Evolutionary conservation across 92 coral and sea anemone species (phyloP).

Genomic region (Siderastrea siderea): DNA sequence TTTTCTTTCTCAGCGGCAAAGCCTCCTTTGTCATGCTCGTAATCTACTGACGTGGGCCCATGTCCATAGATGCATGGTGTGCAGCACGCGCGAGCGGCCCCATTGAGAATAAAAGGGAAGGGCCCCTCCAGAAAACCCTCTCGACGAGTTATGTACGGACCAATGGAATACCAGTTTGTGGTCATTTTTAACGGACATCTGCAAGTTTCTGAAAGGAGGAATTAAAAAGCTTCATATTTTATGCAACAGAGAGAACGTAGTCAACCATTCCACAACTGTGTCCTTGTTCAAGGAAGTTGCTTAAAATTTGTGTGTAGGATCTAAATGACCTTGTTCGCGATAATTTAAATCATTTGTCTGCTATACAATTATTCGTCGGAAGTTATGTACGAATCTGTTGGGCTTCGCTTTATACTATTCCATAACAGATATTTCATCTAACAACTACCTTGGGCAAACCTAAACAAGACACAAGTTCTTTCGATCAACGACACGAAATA

Average conservation of each 20-base stretch:
- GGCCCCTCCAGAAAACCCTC: slow-evolving; percentile 58
- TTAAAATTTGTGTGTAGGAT: neutral
- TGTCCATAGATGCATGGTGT: slow-evolving; percentile 72
- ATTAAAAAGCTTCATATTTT: neutral
- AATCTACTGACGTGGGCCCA: slow-evolving; percentile 67
- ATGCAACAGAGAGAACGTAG: too few species aligned
- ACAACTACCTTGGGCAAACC: too few species aligned
- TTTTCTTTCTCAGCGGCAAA: slow-evolving; percentile 54
- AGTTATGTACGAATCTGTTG: too few species aligned
- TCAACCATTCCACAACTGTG: too few species aligned
- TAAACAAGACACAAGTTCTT: too few species aligned
- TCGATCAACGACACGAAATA: neutral
- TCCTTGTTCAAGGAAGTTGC: neutral
- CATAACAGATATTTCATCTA: too few species aligned
- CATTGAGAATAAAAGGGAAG: slow-evolving; percentile 78
- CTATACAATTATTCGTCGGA: too few species aligned
- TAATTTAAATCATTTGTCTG: too few species aligned
- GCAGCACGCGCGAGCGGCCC: slow-evolving; percentile 72
- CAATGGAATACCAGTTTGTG: slow-evolving; percentile 73
- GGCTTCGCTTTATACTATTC: too few species aligned
- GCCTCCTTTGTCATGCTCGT: slow-evolving; percentile 43
- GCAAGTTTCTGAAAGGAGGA: slow-evolving; percentile 81
- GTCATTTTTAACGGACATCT: slow-evolving; percentile 69
- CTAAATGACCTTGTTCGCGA: neutral
- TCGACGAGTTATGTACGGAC: slow-evolving; percentile 73